Conservation (phyloP, 2,113 vertebrate species). For the Percopsis transmontana region DNA sequence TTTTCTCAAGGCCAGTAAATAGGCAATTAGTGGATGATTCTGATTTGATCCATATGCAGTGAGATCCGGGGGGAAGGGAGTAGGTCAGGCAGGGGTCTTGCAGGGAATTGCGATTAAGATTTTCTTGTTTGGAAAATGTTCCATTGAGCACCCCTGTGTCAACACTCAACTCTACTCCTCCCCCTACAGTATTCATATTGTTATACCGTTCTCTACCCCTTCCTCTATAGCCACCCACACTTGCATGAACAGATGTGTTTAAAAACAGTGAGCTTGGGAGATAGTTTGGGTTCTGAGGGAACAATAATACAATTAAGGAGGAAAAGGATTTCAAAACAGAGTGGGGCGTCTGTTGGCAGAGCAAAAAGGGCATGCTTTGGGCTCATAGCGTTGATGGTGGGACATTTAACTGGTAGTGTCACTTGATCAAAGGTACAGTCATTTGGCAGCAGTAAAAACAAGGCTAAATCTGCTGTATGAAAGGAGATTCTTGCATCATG, state of each 20-base stretch:
- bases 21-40: constrained; percentile 97
- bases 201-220: neutral
- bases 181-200: neutral
- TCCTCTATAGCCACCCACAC: too few species aligned
- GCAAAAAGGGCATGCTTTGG: constrained; percentile 44
- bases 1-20: constrained; percentile 94
- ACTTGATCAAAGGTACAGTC: constrained; percentile 75
- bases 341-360: constrained; percentile 11
- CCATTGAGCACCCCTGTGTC: constrained; percentile 29
- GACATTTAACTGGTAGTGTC: constrained; percentile 66
- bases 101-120: neutral
- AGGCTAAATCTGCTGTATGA: constrained; percentile 67
- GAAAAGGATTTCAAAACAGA: constrained; percentile 31
- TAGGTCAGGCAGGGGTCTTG: constrained; percentile 19
- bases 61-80: constrained; percentile 43
- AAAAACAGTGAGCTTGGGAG: too few species aligned
- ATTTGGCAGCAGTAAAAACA: constrained; percentile 66
- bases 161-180: too few species aligned
- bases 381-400: constrained; percentile 52
- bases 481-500: constrained; percentile 58
- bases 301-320: neutral
- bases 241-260: too few species aligned
- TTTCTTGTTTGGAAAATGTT: constrained; percentile 14
- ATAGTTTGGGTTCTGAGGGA: neutral
- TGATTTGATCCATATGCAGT: constrained; percentile 97